Evolutionary conservation across 2,113 vertebrate species (phyloP).

Genomic region (Dicentrarchus labrax): DNA sequence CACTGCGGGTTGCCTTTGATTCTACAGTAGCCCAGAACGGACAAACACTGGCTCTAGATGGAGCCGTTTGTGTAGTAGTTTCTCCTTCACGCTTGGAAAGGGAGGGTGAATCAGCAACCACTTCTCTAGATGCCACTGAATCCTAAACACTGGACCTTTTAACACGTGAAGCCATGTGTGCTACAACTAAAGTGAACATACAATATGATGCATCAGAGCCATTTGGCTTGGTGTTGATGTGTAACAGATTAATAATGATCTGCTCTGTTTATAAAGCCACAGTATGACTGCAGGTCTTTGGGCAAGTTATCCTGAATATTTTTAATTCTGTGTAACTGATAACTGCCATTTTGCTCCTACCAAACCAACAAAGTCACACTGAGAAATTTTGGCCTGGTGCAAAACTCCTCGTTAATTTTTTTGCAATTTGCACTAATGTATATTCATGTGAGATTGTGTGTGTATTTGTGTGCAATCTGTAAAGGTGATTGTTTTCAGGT

Average conservation of each 20-base stretch:
- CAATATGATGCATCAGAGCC: conserved; percentile 14
- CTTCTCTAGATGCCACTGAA: no score
- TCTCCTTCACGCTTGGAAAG: no score
- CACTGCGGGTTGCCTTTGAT: no score
- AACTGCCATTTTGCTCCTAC: conserved; percentile 42
- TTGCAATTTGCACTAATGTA: conserved; percentile 78
- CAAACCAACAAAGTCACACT: conserved; percentile 25
- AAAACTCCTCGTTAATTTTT: conserved; percentile 54
- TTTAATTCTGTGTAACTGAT: conserved; percentile 18
- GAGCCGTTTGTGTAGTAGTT: no score
- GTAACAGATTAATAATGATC: neutral
- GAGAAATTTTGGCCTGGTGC: conserved; percentile 24
- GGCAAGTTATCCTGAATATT: conserved; percentile 33
- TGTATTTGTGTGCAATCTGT: conserved; percentile 65
- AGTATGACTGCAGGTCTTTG: conserved; percentile 14
- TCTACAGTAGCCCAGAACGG: no score
- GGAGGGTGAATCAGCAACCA: no score
- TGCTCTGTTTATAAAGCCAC: conserved; percentile 13
- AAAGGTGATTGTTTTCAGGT: conserved; percentile 70
- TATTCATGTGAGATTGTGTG: conserved; percentile 68
- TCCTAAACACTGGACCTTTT: neutral
- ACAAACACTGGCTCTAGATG: no score
- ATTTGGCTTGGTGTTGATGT: conserved; percentile 5
- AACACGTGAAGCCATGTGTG: conserved; percentile 45
- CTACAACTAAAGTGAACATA: conserved; percentile 4